phyloP scores from a whole-genome alignment of 2,113 vertebrate genomes.

The Nettapus auritus region DNA sequence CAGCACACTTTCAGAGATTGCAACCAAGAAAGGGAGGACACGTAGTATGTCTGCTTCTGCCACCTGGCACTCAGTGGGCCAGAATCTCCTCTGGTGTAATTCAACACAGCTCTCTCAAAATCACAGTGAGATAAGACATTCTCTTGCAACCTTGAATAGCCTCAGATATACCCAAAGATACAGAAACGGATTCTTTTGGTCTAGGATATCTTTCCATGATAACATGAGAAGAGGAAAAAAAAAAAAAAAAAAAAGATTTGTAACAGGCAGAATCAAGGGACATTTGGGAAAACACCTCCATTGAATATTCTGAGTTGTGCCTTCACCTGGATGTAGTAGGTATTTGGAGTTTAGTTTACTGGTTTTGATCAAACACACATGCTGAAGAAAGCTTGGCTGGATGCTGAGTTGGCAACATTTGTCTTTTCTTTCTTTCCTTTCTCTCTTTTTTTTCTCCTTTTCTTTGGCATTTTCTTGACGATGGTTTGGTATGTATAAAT shows the following conservation, averaged over 20 bases:
- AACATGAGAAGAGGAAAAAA: too few relatives aligned
- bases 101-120: background rate
- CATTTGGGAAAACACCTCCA: background rate
- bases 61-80: background rate
- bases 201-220: background rate
- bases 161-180: background rate
- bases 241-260: background rate
- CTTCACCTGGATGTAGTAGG: background rate
- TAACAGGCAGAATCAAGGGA: background rate
- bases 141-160: background rate
- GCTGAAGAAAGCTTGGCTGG: background rate
- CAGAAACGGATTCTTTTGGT: background rate
- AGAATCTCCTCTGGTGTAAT: background rate
- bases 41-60: background rate
- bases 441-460: background rate
- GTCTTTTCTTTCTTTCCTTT: background rate
- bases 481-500: background rate
- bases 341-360: background rate
- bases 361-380: background rate
- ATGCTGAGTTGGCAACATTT: background rate
- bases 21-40: background rate
- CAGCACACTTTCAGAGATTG: background rate
- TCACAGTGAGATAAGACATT: background rate
- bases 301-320: background rate
- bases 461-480: background rate